Percentiles rank a stretch among this genome's conserved stretches.
Evolutionary conservation across 1,140 invertebrate genomes (phyloP).

Genomic region (Brachionus rubens): DNA sequence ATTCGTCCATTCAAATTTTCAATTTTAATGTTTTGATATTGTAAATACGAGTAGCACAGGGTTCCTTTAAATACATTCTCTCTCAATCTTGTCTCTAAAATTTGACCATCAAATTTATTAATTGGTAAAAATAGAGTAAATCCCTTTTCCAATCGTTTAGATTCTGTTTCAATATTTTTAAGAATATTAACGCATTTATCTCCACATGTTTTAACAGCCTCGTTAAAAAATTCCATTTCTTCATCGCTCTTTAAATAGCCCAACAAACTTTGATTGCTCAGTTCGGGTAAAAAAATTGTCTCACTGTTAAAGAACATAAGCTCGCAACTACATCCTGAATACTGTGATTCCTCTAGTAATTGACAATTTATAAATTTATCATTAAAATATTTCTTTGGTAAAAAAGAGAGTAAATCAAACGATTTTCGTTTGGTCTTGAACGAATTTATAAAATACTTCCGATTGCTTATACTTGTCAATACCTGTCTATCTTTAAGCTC

Average conservation of each 20-base stretch:
- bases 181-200: neutral
- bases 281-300: neutral
- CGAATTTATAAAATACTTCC: neutral
- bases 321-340: slow-evolving; percentile 3
- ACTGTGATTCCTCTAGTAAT: neutral
- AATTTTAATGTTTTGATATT: neutral
- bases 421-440: neutral
- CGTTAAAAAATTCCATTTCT: neutral
- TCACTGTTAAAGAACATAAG: neutral
- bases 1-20: slow-evolving; percentile 2
- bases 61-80: neutral
- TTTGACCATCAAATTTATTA: slow-evolving; percentile 4
- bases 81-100: neutral
- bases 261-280: neutral
- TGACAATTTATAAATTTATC: neutral
- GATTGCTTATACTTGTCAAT: neutral
- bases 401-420: neutral
- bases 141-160: neutral
- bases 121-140: slow-evolving; percentile 21
- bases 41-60: neutral
- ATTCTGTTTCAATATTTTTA: neutral
- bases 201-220: neutral
- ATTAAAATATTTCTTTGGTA: slow-evolving; percentile 14
- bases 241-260: neutral
- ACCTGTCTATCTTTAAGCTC: slow-evolving; percentile 1